Evolutionary conservation across 23 tunicate genomes (phyloP).

Genomic region (Halocynthia roretzi): DNA sequence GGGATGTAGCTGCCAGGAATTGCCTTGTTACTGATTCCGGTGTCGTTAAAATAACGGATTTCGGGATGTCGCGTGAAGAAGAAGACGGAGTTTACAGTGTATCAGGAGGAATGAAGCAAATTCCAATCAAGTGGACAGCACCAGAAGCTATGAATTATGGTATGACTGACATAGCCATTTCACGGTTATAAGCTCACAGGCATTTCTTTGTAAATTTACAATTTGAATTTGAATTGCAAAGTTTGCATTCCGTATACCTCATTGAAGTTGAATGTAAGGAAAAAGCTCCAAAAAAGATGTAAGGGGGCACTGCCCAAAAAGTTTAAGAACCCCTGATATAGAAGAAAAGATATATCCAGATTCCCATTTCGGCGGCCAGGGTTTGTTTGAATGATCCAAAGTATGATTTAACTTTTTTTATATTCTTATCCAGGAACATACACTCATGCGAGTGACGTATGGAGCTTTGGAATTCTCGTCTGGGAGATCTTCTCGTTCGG

Average conservation of each 20-base stretch:
- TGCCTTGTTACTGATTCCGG: slow-evolving; percentile 48
- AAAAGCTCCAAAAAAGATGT: background rate
- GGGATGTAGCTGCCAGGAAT: slow-evolving; percentile 91
- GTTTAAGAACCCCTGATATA: no score
- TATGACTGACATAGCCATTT: background rate
- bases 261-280: background rate
- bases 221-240: background rate
- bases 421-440: slow-evolving; percentile 30
- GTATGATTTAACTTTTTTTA: background rate
- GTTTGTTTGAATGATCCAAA: background rate
- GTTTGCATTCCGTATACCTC: background rate
- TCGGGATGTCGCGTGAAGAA: slow-evolving; percentile 94
- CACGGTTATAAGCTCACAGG: background rate
- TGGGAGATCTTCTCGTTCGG: slow-evolving; percentile 79
- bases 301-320: background rate
- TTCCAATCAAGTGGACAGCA: slow-evolving; percentile 94
- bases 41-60: slow-evolving; percentile 77
- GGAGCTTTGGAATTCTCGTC: slow-evolving; percentile 66
- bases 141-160: slow-evolving; percentile 91
- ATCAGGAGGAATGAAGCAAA: slow-evolving; percentile 63
- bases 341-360: no score
- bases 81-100: slow-evolving; percentile 89
- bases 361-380: no score
- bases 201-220: background rate
- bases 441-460: slow-evolving; percentile 68